Evolutionary conservation across 2,113 vertebrate species (phyloP).

Genomic region (Mungos mungo): DNA sequence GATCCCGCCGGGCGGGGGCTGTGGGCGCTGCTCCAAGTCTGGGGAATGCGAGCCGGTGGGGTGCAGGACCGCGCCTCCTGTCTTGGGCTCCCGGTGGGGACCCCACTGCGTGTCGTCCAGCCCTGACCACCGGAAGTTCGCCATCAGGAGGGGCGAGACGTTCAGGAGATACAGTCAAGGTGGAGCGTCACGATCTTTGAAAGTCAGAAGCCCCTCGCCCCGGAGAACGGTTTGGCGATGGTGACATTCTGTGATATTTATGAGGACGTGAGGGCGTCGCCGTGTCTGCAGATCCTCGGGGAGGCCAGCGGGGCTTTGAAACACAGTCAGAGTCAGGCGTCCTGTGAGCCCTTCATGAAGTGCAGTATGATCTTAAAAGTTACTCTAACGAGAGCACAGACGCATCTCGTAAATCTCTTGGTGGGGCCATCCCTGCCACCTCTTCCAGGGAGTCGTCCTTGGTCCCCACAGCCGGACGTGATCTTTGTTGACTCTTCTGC

Average conservation of each 20-base stretch:
- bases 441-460: neutral
- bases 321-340: neutral
- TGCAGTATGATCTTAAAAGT: rapidly evolving
- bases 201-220: neutral
- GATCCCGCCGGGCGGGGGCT: neutral
- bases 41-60: neutral
- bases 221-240: rapidly evolving
- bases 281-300: neutral
- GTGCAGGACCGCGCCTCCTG: no score
- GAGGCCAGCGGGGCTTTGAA: no score
- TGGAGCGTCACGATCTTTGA: neutral
- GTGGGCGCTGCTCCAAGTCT: rapidly evolving
- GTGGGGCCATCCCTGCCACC: rapidly evolving
- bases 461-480: rapidly evolving
- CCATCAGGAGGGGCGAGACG: neutral
- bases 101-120: neutral
- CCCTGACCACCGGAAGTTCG: no score
- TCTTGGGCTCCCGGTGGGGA: no score
- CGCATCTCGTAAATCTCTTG: neutral
- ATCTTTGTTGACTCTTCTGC: rapidly evolving
- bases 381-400: rapidly evolving
- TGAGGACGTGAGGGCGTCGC: rapidly evolving
- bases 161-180: neutral
- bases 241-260: rapidly evolving
- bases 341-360: rapidly evolving